Evolutionary conservation across 2,797 vertebrate genomes (phyloP), one percentile per base, ranked within the genome.

Genomic region (Tenualosa ilisha): DNA sequence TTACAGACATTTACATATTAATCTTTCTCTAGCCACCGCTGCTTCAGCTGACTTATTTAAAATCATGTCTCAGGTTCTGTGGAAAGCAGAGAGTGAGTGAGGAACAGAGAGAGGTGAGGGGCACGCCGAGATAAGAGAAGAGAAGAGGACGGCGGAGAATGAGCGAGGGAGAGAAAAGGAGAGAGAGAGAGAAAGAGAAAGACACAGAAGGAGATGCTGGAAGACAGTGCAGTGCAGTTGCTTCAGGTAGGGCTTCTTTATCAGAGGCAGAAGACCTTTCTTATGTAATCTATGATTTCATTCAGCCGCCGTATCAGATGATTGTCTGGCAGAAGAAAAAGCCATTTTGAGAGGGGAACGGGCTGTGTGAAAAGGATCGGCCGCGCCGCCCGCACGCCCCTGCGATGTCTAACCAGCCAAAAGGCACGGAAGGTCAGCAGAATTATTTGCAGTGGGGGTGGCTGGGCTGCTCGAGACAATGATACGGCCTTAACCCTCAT

Each of bases 271-370:
- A 85, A 82, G 94, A 95, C 95, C 95, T 95, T 95, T 96, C 95
- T 95, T 95, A 95, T 95, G 95, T 96, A 96, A 96, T 96, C 95
- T 95, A 94, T 93, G 94, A 95, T 95, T 95, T 95, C 94, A 95
- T 95, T 95, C 94, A 94, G 91, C 92, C 88, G 89, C 91, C 89
- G 90, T 90, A 93, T 93, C 90, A 94, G 93, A 95, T 96, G 97
- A 98, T 96, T 96, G 95, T 95, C 96, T 95, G 94, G 90, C 92
- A 93, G 95, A 95, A 96, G 95, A 96, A 97, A 97, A 95, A 96
- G 92, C 92, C 94, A 96, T 89, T 97, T 97, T 94, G 93, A 93
- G 93, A 31, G 92, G 1, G 93, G 91, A 94, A 94, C 92, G 93
- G 92, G 94, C 94, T 89, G 91, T 92, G 93, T 94, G 94, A 95